Evolutionary conservation across 2,888 invertebrate species (phyloP), one percentile per base, ranked within the genome.

Genomic region (Cantharis rufa): DNA sequence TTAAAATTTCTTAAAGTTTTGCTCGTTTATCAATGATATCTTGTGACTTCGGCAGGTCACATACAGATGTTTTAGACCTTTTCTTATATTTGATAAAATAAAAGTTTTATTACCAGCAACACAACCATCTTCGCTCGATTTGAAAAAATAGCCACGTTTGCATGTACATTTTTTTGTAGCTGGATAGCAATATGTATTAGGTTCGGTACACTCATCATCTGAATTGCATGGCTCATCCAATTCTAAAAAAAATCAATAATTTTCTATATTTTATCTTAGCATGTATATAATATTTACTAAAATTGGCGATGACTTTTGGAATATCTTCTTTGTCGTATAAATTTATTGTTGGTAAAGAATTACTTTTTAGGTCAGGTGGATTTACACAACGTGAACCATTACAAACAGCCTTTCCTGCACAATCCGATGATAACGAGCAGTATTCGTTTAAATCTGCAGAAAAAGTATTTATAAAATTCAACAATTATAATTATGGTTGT

Each of bases 131-230:
- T 21, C 28, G 13, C 21, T 13, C 3, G 68, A 62, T 15, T 72
- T 68, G n/a, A 48, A 72, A 27, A 77, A 75, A 27, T 79, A 81
- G 0, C 77, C 78, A 27, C 77, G 70, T 62, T 78, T 75, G 64
- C 81, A 81, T 10, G 72, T 62, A 70, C 81, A 81, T 61, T 64
- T 75, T 27, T 78, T 66, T 1, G 77, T 72, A 27, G 71, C 24
- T 3, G 70, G 15, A 18, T 76, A 72, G 62, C 80, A 81, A 15
- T 78, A 62, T 0, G 72, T 28, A 63, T 80, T 77, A n/a, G 63
- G 15, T 7, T 13, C 27, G 3, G 11, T 28, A 24, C 78, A 78
- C 1, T 76, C 74, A 5, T 15, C 16, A 61, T 74, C 18, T n/a
- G 15, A 21, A 7, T 21, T 24, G 10, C 73, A 73, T n/a, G 2